Base-by-base conservation (phyloP, 2,888 invertebrate species). In the Thymelicus sylvestris region DNA sequence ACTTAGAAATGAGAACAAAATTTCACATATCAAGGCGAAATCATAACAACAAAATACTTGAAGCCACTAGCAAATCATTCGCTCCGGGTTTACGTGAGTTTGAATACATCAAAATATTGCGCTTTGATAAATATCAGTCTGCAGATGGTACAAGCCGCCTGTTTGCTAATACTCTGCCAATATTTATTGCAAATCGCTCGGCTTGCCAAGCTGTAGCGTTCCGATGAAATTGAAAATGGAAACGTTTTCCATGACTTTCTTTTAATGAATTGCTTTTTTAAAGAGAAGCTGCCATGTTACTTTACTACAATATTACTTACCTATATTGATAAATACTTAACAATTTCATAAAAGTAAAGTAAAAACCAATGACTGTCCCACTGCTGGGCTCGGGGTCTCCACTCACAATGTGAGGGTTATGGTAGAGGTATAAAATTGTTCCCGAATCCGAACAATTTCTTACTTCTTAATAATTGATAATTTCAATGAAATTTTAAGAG, bases 151-250 rank as follows among this genome's bases (percentile, higher is more conserved):
- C 55, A 63, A 47, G 63, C 68, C 63, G 62, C 61, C 39, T 67
- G 67, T 68, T 64, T 64, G 64, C 69, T 64, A 69, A 69, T 47
- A 69, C 69, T 64, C 69, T 59, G 64, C 69, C 64, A 69, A 69
- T 69, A 69, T 59, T 69, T 69, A 69, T 69, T 59, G 62, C 64
- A 69, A 69, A 69, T 69, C 69, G 63, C 44, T 62, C 62, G n/a
- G 62, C 39, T 44, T 68, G 59, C 64, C 63, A 38, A 68, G 64
- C 62, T 31, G 55, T 47, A 62, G 48, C 66, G 31, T 7, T 62
- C 41, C 60, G 61, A 67, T 62, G 61, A 61, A 55, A 68, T 55
- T 68, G 62, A 63, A 68, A 63, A 47, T 47, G 44, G 55, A 55
- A 60, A 64, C 52, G 24, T 65, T 5, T 65, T 65, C 6, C 41